Conservation (phyloP, 2,113 vertebrate species). For the Jaculus jaculus region DNA sequence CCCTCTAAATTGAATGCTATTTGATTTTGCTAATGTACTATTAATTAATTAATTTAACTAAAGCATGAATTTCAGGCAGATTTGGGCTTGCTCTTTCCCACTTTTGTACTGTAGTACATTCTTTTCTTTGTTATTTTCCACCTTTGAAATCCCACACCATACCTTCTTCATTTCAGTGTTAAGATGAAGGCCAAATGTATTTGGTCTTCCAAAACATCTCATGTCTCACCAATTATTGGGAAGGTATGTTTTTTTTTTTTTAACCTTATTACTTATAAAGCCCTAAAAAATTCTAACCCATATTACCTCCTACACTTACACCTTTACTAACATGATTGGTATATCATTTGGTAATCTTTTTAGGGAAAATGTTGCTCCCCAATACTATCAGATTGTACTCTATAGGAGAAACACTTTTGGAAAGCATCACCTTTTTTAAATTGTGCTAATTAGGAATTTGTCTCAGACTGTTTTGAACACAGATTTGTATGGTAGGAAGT, state of each 20-base stretch:
- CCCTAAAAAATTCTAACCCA: not conserved
- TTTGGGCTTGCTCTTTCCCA: not conserved
- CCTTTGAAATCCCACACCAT: not conserved
- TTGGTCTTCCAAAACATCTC: not conserved
- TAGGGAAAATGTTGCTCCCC: not conserved
- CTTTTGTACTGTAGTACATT: not conserved
- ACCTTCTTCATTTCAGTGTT: not conserved
- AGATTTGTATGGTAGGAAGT: not conserved
- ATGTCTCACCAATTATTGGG: not conserved
- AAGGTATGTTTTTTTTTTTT: not conserved
- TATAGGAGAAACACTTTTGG: not conserved
- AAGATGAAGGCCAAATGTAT: not conserved
- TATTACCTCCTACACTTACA: not conserved
- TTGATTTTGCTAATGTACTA: not conserved
- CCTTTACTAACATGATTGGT: not conserved
- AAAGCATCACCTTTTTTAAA: not conserved
- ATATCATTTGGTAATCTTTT: not conserved
- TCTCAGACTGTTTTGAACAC: not conserved
- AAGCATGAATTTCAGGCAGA: not conserved
- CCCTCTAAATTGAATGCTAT: not conserved
- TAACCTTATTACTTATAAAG: not conserved
- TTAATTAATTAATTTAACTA: not conserved
- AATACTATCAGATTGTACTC: not conserved
- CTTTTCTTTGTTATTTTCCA: not conserved
- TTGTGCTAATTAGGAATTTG: not conserved